phyloP scores from a whole-genome alignment of 1,140 invertebrate species.

The Eciton burchellii region DNA sequence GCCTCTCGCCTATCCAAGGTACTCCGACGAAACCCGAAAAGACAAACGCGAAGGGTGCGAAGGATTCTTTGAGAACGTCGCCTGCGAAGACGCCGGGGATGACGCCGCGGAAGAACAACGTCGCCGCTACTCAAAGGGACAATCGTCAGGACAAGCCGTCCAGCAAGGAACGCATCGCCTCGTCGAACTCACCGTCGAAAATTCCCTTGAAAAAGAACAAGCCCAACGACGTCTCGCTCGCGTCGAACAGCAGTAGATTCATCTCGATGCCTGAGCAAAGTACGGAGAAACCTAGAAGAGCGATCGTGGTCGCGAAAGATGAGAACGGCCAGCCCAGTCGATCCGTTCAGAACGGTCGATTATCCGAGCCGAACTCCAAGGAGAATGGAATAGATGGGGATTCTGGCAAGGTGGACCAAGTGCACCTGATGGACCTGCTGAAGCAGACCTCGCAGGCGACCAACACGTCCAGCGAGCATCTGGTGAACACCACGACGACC shows the following conservation, averaged over 20 bases:
- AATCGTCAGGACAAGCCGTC: slow-evolving; percentile 8
- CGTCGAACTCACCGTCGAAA: slow-evolving; percentile 81
- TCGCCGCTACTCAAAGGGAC: background rate
- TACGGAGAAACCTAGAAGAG: slow-evolving; percentile 1
- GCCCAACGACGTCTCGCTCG: slow-evolving; percentile 14
- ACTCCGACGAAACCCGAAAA: slow-evolving; percentile 78
- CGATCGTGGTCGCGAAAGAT: slow-evolving; percentile 1
- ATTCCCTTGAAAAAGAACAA: slow-evolving; percentile 74
- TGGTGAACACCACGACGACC: slow-evolving; percentile 82
- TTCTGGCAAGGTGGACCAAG: slow-evolving; percentile 39
- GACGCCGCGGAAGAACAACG: slow-evolving; percentile 28
- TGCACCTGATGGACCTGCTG: slow-evolving; percentile 76
- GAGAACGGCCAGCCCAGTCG: slow-evolving; percentile 4
- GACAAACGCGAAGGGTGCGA: slow-evolving; percentile 23
- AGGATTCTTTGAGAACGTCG: slow-evolving; percentile 17
- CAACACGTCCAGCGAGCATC: slow-evolving; percentile 79
- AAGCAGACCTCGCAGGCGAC: slow-evolving; percentile 77
- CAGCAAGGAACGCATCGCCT: slow-evolving; percentile 68
- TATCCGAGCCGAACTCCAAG: slow-evolving; percentile 25
- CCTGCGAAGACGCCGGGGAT: slow-evolving; percentile 57
- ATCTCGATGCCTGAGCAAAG: slow-evolving; percentile 42
- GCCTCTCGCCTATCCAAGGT: slow-evolving; percentile 81
- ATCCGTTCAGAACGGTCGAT: slow-evolving; percentile 1
- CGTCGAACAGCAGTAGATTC: slow-evolving; percentile 59
- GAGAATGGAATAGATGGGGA: background rate